These are phyloP conservation scores for roundworm (Caenorhabditis elegans) DNA, from an alignment of 1,140 invertebrate species.

Conservation along the genomic window WBcel235 BX284605.5:12948501-12949000, in stretches of 20 bases:
- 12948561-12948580: slow-evolving; percentile 54
- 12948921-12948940: background rate
- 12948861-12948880: background rate
- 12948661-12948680: slow-evolving; percentile 49
- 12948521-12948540: background rate
- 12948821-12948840: slow-evolving; percentile 42
- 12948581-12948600: slow-evolving; percentile 53
- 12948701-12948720: too few species aligned
- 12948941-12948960: background rate
- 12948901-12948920: slow-evolving; percentile 4
- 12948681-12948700: slow-evolving; percentile 49
- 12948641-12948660: slow-evolving; percentile 54
- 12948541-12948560: slow-evolving; percentile 47
- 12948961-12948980: background rate
- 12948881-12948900: background rate
- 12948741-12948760: slow-evolving; percentile 51
- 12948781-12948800: slow-evolving; percentile 51
- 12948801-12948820: slow-evolving; percentile 48
- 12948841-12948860: slow-evolving; percentile 12
- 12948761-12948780: slow-evolving; percentile 53
- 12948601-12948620: slow-evolving; percentile 55
- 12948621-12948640: slow-evolving; percentile 56
- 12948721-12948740: too few species aligned
- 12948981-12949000: slow-evolving; percentile 51
- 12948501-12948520: background rate